Evolutionary conservation across 2,797 vertebrate species (phyloP).

Genomic region (Dryobates pubescens): DNA sequence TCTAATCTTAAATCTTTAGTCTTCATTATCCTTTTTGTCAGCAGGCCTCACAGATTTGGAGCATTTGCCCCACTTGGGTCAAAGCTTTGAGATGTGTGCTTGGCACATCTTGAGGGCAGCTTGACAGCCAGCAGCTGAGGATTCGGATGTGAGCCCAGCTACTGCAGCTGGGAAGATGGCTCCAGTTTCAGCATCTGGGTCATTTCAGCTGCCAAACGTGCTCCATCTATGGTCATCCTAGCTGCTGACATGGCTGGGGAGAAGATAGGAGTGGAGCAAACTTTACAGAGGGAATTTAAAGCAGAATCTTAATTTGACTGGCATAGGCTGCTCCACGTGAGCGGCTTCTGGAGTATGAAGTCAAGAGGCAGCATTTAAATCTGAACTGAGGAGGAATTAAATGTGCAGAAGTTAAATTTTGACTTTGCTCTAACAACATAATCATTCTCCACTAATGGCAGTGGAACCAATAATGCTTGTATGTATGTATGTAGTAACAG

Average conservation of each 20-base stretch:
- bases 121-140: conserved; percentile 41
- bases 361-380: neutral
- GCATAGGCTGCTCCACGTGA: neutral
- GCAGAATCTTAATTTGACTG: neutral
- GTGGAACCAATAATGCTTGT: neutral
- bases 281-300: neutral
- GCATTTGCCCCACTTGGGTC: neutral
- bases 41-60: conserved; percentile 25
- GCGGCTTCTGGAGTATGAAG: neutral
- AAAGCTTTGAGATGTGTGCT: neutral
- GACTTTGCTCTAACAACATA: neutral
- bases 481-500: neutral
- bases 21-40: neutral
- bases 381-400: neutral
- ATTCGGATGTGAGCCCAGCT: neutral
- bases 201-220: conserved; percentile 14
- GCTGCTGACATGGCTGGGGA: neutral
- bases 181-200: conserved; percentile 53
- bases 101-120: conserved; percentile 31
- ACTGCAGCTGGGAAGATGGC: conserved; percentile 48
- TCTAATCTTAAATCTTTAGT: neutral
- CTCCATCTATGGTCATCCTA: conserved; percentile 23
- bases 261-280: neutral
- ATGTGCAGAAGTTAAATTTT: neutral
- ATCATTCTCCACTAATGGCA: neutral